A percentile compares a stretch with the other conserved stretches of the same genome.
Evolutionary conservation across 2,113 vertebrate species (phyloP).

Genomic region (Geococcyx californianus): DNA sequence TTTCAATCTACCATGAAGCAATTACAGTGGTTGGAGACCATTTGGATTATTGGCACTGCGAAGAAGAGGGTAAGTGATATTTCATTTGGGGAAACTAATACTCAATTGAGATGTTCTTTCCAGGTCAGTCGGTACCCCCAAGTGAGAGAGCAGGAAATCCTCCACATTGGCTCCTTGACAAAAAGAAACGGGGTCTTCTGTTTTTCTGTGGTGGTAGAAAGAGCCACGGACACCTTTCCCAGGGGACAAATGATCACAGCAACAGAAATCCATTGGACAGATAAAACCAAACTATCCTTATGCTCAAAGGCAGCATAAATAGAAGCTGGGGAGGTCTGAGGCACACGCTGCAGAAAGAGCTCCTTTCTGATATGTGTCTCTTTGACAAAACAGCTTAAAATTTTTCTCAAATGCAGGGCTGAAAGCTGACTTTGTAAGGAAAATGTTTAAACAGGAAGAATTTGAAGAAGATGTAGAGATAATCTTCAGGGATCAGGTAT

Average conservation of each 20-base stretch:
- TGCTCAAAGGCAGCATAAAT: slow-evolving; percentile 27
- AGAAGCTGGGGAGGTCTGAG: slow-evolving; percentile 38
- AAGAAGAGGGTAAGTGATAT: slow-evolving; percentile 47
- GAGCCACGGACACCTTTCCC: background rate
- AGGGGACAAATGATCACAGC: slow-evolving; percentile 27
- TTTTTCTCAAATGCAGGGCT: slow-evolving; percentile 11
- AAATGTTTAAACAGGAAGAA: slow-evolving; percentile 25
- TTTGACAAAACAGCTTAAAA: slow-evolving; percentile 41
- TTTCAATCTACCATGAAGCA: slow-evolving; percentile 34
- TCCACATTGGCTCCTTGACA: background rate
- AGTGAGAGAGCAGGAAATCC: slow-evolving; percentile 57
- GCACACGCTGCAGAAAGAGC: background rate
- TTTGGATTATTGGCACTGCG: slow-evolving; percentile 30
- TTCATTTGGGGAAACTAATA: slow-evolving; percentile 45
- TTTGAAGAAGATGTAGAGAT: slow-evolving; percentile 5
- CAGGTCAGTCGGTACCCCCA: slow-evolving; percentile 26
- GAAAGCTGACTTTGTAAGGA: slow-evolving; percentile 41
- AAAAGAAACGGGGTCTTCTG: background rate
- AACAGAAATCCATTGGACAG: slow-evolving; percentile 31
- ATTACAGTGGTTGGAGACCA: slow-evolving; percentile 14
- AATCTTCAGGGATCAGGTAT: slow-evolving; percentile 35
- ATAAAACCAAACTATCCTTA: slow-evolving; percentile 9
- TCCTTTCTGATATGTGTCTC: background rate
- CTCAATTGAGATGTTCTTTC: slow-evolving; percentile 39
- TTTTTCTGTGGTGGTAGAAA: background rate